Evolutionary conservation across 1,140 invertebrate species (phyloP), one percentile per base, ranked within the genome.

Genomic region (Ditylenchus dipsaci): DNA sequence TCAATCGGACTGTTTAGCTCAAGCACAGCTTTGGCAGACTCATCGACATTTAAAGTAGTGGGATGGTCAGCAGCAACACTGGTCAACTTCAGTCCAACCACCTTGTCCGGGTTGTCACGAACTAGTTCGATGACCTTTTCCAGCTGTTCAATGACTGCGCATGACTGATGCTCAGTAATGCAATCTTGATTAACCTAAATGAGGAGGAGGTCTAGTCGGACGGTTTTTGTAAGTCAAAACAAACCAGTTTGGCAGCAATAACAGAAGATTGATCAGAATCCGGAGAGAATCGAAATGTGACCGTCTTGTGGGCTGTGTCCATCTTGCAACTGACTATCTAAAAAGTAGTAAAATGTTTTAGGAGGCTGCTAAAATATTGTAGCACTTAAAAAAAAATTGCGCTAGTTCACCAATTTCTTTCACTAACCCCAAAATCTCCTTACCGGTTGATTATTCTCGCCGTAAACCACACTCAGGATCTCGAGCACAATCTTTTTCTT

Each of bases 251-350:
- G 26, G 65, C 67, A 7, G 77, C 76, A 47, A 79, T 79, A 1
- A 73, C 65, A 13, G 63, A 42, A 9, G 78, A 68, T 57, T 67
- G 70, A 66, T 79, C 77, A 8, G 77, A 80, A 29, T 75, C 77
- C 1, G 77, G 77, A 1, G 77, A 78, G 63, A 79, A 79, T 59
- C 79, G 78, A 43, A 79, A 79, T 1, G 77, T 79, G 13, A 79
- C 77, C 0, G 77, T 78, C 64, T 79, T 79, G 62, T 80, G 78
- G 13, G 77, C 78, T 27, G 77, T 79, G 47, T 79, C 77, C 68
- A 79, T 68, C 42, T 73, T 78, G 64, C 77, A 79, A 26, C 78
- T 80, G 17, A 79, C 78, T 5, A 79, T 53, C 67, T 80, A 47
- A 66, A 79, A 59, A 15, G n/a, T n/a, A n/a, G n/a, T n/a, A n/a